Conservation (phyloP, 2,888 invertebrate species). For the Caprella mutica region DNA sequence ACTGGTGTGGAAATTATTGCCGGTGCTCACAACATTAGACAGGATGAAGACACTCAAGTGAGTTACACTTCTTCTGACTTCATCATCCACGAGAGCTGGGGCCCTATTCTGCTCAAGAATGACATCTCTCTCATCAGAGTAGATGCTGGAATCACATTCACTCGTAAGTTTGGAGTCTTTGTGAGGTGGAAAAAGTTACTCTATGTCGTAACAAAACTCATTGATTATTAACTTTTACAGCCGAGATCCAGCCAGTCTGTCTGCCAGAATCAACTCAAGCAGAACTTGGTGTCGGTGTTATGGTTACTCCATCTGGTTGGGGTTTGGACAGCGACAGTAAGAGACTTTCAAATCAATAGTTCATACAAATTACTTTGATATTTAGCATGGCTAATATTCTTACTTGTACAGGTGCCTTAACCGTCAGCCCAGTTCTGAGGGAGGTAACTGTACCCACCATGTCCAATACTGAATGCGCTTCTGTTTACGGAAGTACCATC, state of each 20-base stretch:
- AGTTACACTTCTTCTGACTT: conserved; percentile 35
- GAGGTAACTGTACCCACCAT: conserved; percentile 13
- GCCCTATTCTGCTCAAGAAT: conserved; percentile 35
- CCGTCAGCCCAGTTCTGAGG: conserved; percentile 1
- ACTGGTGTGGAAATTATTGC: conserved; percentile 8
- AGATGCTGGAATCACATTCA: conserved; percentile 26
- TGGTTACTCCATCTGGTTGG: conserved; percentile 9
- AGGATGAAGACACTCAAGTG: conserved; percentile 15
- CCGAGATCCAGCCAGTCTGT: conserved; percentile 6
- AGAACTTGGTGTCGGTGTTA: conserved; percentile 8
- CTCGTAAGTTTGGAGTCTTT: conserved; percentile 32
- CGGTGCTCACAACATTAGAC: conserved; percentile 23
- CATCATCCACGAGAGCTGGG: conserved; percentile 40
- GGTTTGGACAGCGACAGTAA: conserved; percentile 3
- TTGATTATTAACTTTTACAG: no score
- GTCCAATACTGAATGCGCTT: conserved; percentile 5
- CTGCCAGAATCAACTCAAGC: conserved; percentile 1
- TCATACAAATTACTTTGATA: no score
- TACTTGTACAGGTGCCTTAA: background rate
- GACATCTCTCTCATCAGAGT: conserved; percentile 36
- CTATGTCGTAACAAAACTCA: no score
- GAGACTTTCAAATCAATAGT: no score
- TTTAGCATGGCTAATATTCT: no score
- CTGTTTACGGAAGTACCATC: conserved; percentile 11
- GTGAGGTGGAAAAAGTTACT: no score